Evolutionary conservation across 2,797 vertebrate species (phyloP), one percentile per base, ranked within the genome.

Genomic region (Coendou prehensilis): DNA sequence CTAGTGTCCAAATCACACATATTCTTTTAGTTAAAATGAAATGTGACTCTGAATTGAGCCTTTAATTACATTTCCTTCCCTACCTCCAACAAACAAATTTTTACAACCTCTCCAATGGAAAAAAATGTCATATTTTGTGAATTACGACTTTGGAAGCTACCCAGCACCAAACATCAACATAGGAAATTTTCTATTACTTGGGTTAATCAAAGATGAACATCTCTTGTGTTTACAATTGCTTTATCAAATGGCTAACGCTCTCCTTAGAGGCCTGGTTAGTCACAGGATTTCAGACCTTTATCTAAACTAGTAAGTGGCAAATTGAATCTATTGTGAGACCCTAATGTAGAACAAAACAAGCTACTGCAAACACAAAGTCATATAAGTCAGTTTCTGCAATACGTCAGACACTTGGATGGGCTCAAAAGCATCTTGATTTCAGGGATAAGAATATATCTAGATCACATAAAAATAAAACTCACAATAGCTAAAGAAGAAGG

Each of bases 51-150:
- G 97, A 98, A 98, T 98, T 98, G 98, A 98, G 97, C 90, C 96
- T 98, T 98, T 98, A 98, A 98, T 98, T 99, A 98, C 98, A 98
- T 99, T 99, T 99, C 98, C 98, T 98, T 98, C 89, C 85, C 93
- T 98, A 98, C 98, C 98, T 98, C 98, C 98, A 98, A 98, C 97
- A 98, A 99, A 98, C 98, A 99, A 98, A 98, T 98, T 98, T 98
- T 98, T 98, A 98, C 98, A 98, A 98, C 97, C 92, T 98, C 97
- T 95, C 67, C 97, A 97, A 98, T 97, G 97, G 94, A 97, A 97
- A 85, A 98, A 96, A 98, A 98, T 97, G 97, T 98, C 97, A 98
- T 98, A 97, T 98, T 98, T 98, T 98, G 97, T 98, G 97, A 98
- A 98, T 98, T 98, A 98, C 95, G 98, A 96, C 75, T 96, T 97